Evolutionary conservation across 2,113 vertebrate species (phyloP), one percentile per base, ranked within the genome.

Genomic region (Cisticola juncidis): DNA sequence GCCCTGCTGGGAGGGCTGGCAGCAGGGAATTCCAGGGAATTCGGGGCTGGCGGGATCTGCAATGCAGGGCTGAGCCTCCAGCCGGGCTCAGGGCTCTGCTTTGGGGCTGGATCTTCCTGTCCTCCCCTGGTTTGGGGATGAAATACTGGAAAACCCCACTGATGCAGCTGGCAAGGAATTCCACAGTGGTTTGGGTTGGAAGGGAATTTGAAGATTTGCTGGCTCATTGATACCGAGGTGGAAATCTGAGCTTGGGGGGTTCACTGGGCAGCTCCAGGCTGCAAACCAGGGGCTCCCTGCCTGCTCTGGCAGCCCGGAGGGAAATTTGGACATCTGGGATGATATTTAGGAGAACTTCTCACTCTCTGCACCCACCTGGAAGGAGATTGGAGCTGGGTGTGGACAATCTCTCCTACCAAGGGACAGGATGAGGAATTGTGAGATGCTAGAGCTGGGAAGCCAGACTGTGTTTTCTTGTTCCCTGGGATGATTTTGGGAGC

Each of bases 151-250:
- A 82, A 68, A 74, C 22, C 54, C 23, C 50, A 7, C 9, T 0
- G 4, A 5, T 18, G 69, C 33, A 57, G 60, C 73, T 24, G 79
- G 29, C 9, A 53, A 35, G 40, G 61, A 2, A 35, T 48, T 14
- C 47, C 1, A 0, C 38, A 11, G 31, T 3, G n/a, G 10, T 24
- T 60, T 60, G 60, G 35, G 45, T 10, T 35, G 60, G 53, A 58
- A 66, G 12, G 28, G 66, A 53, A 29, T 12, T 23, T 4, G 2
- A 10, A 20, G 84, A 28, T 97, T 76, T 97, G 90, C 51, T 95
- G 96, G 88, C 81, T 95, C 2, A 64, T 53, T 60, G 95, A 56
- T 62, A 82, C 82, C 7, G 73, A 95, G 97, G 94, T 91, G 68
- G 2, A 1, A 26, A 15, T 45, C 44, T 22, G 33, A 76, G 48